Percentiles rank a stretch among this genome's conserved stretches.
These are phyloP conservation scores for Argyresthia goedartella DNA, from an alignment of 2,888 invertebrate genomes.

Conservation along the genomic window DNA sequence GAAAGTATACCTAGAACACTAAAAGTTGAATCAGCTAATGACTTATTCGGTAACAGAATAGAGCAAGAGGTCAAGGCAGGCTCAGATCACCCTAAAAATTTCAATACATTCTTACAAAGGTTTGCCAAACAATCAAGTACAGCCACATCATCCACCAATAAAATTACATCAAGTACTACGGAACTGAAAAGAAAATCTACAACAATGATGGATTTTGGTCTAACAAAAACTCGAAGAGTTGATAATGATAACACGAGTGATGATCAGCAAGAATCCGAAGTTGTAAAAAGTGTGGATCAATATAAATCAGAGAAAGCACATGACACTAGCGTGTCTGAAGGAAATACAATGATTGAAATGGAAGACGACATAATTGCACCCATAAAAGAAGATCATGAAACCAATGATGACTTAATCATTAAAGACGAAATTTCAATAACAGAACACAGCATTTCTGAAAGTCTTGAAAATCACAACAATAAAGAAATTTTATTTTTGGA, in stretches of 20 bases:
- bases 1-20: slow-evolving; percentile 75
- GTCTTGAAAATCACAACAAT: slow-evolving; percentile 16
- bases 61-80: slow-evolving; percentile 31
- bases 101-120: slow-evolving; percentile 56
- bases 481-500: slow-evolving; percentile 23
- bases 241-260: slow-evolving; percentile 11
- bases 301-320: background rate
- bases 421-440: slow-evolving; percentile 1
- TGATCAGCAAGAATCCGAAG: slow-evolving; percentile 21
- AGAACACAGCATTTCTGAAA: background rate
- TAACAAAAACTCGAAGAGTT: slow-evolving; percentile 33
- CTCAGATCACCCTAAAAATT: slow-evolving; percentile 45
- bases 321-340: background rate
- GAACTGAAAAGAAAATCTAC: slow-evolving; percentile 57
- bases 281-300: slow-evolving; percentile 18
- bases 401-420: background rate
- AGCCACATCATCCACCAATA: slow-evolving; percentile 12
- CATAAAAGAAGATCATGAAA: slow-evolving; percentile 6
- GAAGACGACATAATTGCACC: background rate
- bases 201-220: slow-evolving; percentile 42
- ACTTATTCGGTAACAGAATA: slow-evolving; percentile 19
- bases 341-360: background rate
- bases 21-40: slow-evolving; percentile 61
- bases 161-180: slow-evolving; percentile 19
- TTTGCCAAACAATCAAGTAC: slow-evolving; percentile 32